A percentile compares a stretch with the other conserved stretches of the same genome.
Conservation (phyloP, 2,113 vertebrate species). For the Fregata magnificens region DNA sequence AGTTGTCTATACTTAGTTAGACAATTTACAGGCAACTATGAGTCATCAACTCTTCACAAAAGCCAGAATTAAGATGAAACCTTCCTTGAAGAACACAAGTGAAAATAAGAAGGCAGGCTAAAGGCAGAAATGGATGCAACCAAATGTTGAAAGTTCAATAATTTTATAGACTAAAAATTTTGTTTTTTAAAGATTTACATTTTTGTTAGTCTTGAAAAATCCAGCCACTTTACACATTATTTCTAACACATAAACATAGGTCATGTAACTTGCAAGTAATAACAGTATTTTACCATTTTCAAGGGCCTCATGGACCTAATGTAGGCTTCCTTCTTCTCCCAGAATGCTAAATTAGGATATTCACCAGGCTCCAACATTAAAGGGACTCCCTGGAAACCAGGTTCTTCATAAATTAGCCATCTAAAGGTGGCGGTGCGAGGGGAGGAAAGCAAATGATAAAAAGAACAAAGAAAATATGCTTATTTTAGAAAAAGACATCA, state of each 20-base stretch:
- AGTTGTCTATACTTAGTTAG: not conserved
- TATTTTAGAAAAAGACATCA: not conserved
- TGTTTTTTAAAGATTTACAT: not conserved
- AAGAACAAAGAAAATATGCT: too few relatives aligned
- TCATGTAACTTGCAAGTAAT: not conserved
- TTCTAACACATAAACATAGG: not conserved
- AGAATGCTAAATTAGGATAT: conserved; percentile 87
- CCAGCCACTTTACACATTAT: not conserved
- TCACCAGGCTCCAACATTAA: conserved; percentile 88
- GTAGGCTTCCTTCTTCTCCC: conserved; percentile 88
- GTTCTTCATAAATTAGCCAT: conserved; percentile 91
- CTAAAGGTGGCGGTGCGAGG: conserved; percentile 45
- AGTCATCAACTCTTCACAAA: not conserved
- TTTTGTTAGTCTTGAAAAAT: not conserved
- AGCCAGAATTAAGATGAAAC: not conserved
- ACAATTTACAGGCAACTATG: not conserved
- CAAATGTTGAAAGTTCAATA: not conserved
- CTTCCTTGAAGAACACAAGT: not conserved
- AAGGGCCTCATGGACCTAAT: conserved; percentile 90
- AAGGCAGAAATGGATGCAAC: not conserved
- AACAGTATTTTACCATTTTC: conserved; percentile 81
- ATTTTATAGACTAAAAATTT: not conserved
- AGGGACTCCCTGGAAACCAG: conserved; percentile 85
- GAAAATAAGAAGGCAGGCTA: not conserved
- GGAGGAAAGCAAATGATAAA: not conserved